Evolutionary conservation across 2,888 invertebrate species (phyloP), one percentile per base, ranked within the genome.

Genomic region (Trachelus iudaicus): DNA sequence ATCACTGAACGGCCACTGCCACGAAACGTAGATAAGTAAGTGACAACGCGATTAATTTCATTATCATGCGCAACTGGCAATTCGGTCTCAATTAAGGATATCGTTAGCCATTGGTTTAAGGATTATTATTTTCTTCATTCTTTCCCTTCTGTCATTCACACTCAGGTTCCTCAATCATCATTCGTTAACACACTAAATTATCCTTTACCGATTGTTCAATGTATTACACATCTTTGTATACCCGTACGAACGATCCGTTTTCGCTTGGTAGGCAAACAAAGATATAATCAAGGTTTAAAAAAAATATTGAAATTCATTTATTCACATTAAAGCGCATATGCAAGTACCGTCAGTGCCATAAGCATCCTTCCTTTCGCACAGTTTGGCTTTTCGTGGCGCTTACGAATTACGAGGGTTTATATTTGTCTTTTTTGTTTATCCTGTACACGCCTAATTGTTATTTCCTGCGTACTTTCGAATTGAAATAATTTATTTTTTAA

Each of bases 181-280:
- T 23, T 23, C 56, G 23, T 9, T 56, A 9, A 56, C 23, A 56
- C 56, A 3, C 9, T 23, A 23, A 56, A 23, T 6, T 9, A 56
- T 23, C 9, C 23, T 2, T 40, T 9, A 56, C 6, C 23, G 23
- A 56, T 23, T 56, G 9, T 56, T 23, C 23, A 6, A 23, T 2
- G 23, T 56, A 56, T 56, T 2, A 23, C 23, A 23, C 23, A 23
- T 2, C 23, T 9, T 56, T 56, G 40, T 23, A 56, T 23, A 23
- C 75, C 79, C 79, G 79, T 81, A 77, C 76, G 81, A 76, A 69
- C 76, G 78, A 75, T 75, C 35, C 77, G 30, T 73, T 80, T 80
- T 35, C 68, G 68, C 35, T 69, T 69, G 23, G 69, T 76, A 77
- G 40, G 71, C 69, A 73, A 69, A 40, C 3, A 74, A 80, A 73